Base-by-base conservation (phyloP, 2,113 vertebrate genomes). In the Catagonus wagneri region DNA sequence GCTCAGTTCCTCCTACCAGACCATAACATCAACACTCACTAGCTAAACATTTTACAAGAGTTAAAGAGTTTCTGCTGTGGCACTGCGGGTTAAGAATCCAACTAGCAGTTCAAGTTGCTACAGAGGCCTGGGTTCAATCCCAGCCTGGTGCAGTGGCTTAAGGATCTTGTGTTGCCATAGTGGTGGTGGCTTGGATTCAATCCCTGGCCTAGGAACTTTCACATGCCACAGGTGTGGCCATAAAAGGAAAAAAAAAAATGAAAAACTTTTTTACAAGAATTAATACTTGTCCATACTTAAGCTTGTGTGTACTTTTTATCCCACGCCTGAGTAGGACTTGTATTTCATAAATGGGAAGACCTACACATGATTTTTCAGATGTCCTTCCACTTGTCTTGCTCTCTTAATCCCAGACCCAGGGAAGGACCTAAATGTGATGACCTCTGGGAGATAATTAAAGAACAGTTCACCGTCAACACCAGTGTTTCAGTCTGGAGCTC, bases 21-120 rank as follows among this genome's bases (percentile, higher is more conserved):
- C 15, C 4, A 6, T 25, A 75, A 34, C 9, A 88, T 75, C n/a
- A 65, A 94, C 0, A 78, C 5, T 44, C 9, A 76, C 3, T 52
- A 85, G 32, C 20, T 61, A 76, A 80, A 92, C 2, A 74, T 81
- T 95, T 93, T 92, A 79, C 1, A 80, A 93, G 78, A 95, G 72
- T 34, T 52, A 60, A 44, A 8, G 44, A 44, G 44, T 8, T 44
- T 44, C 44, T 44, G 44, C 44, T 44, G 44, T 44, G 44, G 44
- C 44, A 44, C 44, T 44, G 44, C 8, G 44, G 44, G 44, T 44
- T 44, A 44, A 44, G 8, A 44, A 8, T 44, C 44, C 44, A 44
- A 44, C 44, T 44, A 44, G 44, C 44, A 44, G 8, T 44, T 44
- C 44, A 44, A 8, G 44, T 44, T 44, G 44, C 44, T 44, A 44